phyloP scores from a whole-genome alignment of 2,888 invertebrate genomes.

The Microchrysa polita region DNA sequence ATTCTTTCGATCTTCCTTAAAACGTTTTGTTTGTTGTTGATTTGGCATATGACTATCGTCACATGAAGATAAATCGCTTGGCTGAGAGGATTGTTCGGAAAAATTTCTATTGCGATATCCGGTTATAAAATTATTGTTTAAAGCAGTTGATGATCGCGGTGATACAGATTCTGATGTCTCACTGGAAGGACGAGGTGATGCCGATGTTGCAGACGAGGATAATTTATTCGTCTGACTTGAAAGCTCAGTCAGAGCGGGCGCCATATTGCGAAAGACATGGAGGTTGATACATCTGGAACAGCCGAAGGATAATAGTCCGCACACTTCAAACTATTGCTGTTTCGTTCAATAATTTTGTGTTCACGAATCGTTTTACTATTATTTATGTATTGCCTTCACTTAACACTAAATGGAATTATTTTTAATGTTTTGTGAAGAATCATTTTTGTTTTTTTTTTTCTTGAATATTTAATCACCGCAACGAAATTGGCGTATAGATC shows the following conservation, averaged over 20 bases:
- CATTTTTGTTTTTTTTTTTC: too few relatives aligned
- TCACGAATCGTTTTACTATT: too few relatives aligned
- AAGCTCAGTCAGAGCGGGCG: slow-evolving; percentile 90
- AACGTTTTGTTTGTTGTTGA: background rate
- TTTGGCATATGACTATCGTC: background rate
- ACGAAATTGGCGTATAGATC: too few relatives aligned
- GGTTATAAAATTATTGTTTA: slow-evolving; percentile 32
- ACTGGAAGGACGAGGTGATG: slow-evolving; percentile 55
- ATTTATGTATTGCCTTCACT: too few relatives aligned
- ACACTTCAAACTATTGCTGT: background rate
- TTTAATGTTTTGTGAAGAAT: too few relatives aligned
- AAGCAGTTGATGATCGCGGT: slow-evolving; percentile 42
- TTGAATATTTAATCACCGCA: too few relatives aligned
- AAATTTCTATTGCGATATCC: slow-evolving; percentile 30
- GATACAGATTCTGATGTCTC: slow-evolving; percentile 45
- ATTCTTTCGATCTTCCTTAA: slow-evolving; percentile 36
- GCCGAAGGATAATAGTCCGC: slow-evolving; percentile 1
- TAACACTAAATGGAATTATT: too few relatives aligned
- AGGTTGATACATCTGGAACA: slow-evolving; percentile 53
- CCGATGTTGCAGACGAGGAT: slow-evolving; percentile 64
- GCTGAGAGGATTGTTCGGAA: background rate
- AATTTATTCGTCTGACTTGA: slow-evolving; percentile 64
- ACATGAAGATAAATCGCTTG: too few relatives aligned
- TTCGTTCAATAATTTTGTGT: too few relatives aligned
- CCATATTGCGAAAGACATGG: slow-evolving; percentile 70